Conservation (phyloP, 2,888 invertebrate genomes). For the Pycnomerus fuliginosus region DNA sequence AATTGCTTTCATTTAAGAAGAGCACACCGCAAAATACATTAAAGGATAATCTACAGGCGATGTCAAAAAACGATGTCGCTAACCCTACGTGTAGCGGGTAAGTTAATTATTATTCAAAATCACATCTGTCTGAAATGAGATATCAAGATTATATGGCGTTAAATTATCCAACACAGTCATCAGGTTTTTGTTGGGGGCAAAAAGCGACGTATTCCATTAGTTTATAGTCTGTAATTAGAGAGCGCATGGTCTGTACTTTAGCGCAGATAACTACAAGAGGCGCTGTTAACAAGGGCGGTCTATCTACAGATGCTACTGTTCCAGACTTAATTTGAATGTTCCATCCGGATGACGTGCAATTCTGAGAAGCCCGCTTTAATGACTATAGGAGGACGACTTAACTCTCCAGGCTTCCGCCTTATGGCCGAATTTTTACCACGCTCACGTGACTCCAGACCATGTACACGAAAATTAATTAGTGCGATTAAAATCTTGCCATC, state of each 20-base stretch:
- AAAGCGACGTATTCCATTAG: slow-evolving; percentile 31
- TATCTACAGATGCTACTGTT: slow-evolving; percentile 24
- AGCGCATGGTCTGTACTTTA: slow-evolving; percentile 23
- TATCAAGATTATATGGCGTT: slow-evolving; percentile 21
- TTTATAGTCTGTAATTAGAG: slow-evolving; percentile 30
- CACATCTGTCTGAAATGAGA: slow-evolving; percentile 25
- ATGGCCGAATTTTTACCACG: too few species aligned
- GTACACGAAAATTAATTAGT: too few species aligned
- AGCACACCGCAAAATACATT: slow-evolving; percentile 25
- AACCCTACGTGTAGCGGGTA: too few species aligned
- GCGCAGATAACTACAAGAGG: slow-evolving; percentile 25
- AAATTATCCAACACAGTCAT: slow-evolving; percentile 24
- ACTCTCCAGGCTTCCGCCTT: too few species aligned
- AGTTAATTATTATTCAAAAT: slow-evolving; percentile 21
- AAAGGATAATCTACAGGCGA: slow-evolving; percentile 23
- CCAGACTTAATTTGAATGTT: slow-evolving; percentile 33
- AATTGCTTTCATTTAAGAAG: slow-evolving; percentile 29
- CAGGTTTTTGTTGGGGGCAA: slow-evolving; percentile 32
- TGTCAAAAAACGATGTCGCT: too few species aligned
- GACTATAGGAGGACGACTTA: too few species aligned
- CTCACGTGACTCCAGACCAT: too few species aligned
- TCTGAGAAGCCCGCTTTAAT: slow-evolving; percentile 28
- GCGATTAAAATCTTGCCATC: too few species aligned
- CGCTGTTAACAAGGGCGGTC: slow-evolving; percentile 23
- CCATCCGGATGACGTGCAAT: slow-evolving; percentile 31